These are phyloP conservation scores for Cyclophora albipunctata DNA, from an alignment of 2,888 invertebrate genomes.

Conservation along the genomic window DNA sequence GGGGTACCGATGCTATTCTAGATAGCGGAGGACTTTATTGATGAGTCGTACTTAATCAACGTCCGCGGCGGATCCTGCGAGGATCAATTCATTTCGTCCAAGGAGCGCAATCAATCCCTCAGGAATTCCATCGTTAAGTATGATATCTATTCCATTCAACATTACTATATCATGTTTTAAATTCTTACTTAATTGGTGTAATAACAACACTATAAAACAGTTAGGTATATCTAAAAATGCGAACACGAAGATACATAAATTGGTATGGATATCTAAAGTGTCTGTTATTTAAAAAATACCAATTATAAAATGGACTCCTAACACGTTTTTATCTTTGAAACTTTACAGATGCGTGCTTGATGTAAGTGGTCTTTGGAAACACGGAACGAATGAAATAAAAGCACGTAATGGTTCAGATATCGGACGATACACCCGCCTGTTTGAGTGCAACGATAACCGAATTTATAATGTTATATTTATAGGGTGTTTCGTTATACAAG, in stretches of 20 bases:
- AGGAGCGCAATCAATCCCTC: conserved; percentile 2
- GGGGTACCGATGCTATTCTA: conserved; percentile 45
- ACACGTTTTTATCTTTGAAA: conserved; percentile 47
- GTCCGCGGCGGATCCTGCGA: conserved; percentile 38
- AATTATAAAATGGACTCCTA: conserved; percentile 38
- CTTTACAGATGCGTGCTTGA: conserved; percentile 48
- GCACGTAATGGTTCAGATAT: conserved; percentile 43
- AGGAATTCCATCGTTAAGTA: no score
- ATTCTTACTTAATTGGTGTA: no score
- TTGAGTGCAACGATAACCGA: conserved; percentile 52
- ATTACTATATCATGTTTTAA: conserved; percentile 20
- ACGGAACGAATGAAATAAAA: conserved; percentile 37
- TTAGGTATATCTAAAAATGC: no score
- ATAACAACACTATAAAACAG: no score
- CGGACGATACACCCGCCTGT: conserved; percentile 46
- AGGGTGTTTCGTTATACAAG: background rate
- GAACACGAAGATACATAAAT: no score
- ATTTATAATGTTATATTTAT: conserved; percentile 36
- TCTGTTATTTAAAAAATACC: conserved; percentile 17
- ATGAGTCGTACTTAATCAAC: conserved; percentile 60
- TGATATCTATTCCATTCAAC: background rate
- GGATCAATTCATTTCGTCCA: conserved; percentile 24
- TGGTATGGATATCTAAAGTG: conserved; percentile 11
- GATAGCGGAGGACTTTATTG: conserved; percentile 52
- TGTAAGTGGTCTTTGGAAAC: conserved; percentile 41